Conservation (phyloP, 2,797 vertebrate genomes). For the Myoxocephalus aenaeus region DNA sequence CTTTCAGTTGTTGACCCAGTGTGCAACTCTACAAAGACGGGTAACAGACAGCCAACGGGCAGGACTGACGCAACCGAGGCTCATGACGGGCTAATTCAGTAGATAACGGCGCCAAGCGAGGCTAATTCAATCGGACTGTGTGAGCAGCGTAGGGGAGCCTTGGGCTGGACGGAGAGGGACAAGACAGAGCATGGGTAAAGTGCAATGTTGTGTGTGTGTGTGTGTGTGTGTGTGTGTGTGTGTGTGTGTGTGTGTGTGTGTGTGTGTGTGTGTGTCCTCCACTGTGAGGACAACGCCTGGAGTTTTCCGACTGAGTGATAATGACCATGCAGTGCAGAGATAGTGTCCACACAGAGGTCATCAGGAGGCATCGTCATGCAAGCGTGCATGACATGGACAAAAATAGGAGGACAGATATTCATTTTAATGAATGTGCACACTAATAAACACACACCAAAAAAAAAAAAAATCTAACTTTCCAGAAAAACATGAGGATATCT, state of each 20-base stretch:
- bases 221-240: background rate
- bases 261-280: conserved; percentile 16
- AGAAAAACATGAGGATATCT: conserved; percentile 43
- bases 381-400: conserved; percentile 14
- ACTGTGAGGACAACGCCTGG: conserved; percentile 31
- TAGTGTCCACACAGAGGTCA: conserved; percentile 32
- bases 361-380: conserved; percentile 12
- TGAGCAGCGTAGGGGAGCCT: conserved; percentile 47
- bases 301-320: conserved; percentile 43
- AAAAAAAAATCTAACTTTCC: conserved; percentile 10
- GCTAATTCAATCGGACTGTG: conserved; percentile 70
- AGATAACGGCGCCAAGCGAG: conserved; percentile 50
- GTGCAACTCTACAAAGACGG: conserved; percentile 38
- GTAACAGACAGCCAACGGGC: conserved; percentile 36
- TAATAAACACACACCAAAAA: background rate
- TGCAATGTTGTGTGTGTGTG: conserved; percentile 12
- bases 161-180: conserved; percentile 45
- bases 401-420: conserved; percentile 35
- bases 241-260: too few species aligned
- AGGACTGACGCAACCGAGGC: conserved; percentile 49
- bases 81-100: conserved; percentile 61
- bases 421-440: conserved; percentile 32
- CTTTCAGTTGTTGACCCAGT: conserved; percentile 14
- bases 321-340: conserved; percentile 32
- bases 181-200: conserved; percentile 49